These are phyloP conservation scores for Sinhomidia bicolor DNA, from an alignment of 2,888 invertebrate genomes.

Conservation along the genomic window DNA sequence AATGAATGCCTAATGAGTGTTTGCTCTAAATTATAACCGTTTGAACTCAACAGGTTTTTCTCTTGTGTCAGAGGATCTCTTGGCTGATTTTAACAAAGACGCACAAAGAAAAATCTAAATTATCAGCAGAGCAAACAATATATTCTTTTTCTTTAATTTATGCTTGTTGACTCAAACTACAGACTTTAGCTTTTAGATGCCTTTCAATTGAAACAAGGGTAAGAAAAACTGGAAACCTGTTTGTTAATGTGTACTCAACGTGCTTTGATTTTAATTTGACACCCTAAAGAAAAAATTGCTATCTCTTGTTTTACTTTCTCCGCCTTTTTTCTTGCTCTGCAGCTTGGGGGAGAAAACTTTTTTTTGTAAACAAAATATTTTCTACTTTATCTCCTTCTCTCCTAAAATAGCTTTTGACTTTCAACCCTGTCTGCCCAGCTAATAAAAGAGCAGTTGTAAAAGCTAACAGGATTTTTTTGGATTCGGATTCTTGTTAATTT, in stretches of 20 bases:
- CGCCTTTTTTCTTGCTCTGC: neutral
- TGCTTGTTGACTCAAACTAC: neutral
- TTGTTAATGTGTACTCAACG: constrained; percentile 50
- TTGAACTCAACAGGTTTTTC: constrained; percentile 32
- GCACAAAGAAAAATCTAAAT: neutral
- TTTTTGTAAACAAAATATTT: constrained; percentile 2
- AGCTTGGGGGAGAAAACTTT: constrained; percentile 26
- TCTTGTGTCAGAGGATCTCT: neutral
- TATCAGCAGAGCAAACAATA: neutral
- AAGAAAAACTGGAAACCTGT: neutral
- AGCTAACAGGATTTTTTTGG: neutral
- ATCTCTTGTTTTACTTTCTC: constrained; percentile 11
- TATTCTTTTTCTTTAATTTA: neutral
- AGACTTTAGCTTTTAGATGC: neutral
- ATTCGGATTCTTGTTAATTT: neutral
- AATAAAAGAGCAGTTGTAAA: neutral
- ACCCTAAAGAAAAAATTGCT: neutral
- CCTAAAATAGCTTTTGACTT: neutral
- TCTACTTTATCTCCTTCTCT: neutral
- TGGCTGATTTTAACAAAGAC: neutral
- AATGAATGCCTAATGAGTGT: constrained; percentile 16
- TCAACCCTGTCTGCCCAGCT: neutral
- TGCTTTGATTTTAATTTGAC: constrained; percentile 40
- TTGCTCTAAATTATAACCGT: neutral
- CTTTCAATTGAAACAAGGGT: neutral